These are phyloP conservation scores for Pycnomerus fuliginosus DNA, from an alignment of 2,888 invertebrate species.

Conservation along the genomic window DNA sequence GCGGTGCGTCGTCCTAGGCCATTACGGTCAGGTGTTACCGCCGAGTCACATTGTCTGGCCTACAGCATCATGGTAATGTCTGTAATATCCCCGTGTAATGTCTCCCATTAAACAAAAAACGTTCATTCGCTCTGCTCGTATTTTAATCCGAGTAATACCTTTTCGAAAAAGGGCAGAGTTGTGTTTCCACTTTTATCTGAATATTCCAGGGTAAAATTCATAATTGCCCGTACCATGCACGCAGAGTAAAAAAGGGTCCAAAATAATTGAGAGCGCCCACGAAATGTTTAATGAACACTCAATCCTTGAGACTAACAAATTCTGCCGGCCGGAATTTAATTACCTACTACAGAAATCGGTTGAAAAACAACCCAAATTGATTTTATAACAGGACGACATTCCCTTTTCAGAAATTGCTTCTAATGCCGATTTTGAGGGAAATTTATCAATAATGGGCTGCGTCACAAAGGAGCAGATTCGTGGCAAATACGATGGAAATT, in stretches of 20 bases:
- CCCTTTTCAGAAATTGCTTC: conserved; percentile 8
- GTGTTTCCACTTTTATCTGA: too few relatives aligned
- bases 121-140: too few relatives aligned
- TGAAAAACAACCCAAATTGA: conserved; percentile 16
- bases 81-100: conserved; percentile 25
- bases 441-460: too few relatives aligned
- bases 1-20: conserved; percentile 23
- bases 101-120: conserved; percentile 26
- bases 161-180: too few relatives aligned
- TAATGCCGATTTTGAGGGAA: too few relatives aligned
- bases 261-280: too few relatives aligned
- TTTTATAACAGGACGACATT: conserved; percentile 10
- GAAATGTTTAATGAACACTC: conserved; percentile 11
- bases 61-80: conserved; percentile 25
- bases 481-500: conserved; percentile 32
- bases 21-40: conserved; percentile 29
- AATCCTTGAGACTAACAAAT: conserved; percentile 9
- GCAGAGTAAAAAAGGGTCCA: too few relatives aligned
- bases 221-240: too few relatives aligned
- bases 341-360: too few relatives aligned
- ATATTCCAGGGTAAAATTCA: too few relatives aligned
- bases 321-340: conserved; percentile 11
- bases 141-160: too few relatives aligned
- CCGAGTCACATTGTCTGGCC: conserved; percentile 28
- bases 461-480: conserved; percentile 15